These are phyloP conservation scores for Sturnira hondurensis DNA, from an alignment of 2,113 vertebrate genomes.

Conservation along the genomic window DNA sequence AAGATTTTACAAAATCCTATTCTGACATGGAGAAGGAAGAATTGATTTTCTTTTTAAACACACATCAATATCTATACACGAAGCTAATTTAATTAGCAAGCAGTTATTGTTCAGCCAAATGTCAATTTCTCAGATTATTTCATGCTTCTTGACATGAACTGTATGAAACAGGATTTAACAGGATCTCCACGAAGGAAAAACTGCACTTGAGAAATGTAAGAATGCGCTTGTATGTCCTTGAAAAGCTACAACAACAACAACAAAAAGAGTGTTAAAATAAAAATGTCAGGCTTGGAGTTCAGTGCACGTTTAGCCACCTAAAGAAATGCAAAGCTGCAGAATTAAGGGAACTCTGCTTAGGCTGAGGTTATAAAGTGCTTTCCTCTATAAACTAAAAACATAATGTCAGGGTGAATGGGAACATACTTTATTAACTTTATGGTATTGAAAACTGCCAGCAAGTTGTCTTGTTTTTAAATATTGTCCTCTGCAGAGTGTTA, in stretches of 20 bases:
- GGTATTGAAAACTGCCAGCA: conserved; percentile 74
- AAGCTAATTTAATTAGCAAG: conserved; percentile 67
- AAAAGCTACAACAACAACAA: not conserved
- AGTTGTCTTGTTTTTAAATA: conserved; percentile 78
- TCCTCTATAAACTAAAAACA: conserved; percentile 75
- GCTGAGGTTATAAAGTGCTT: conserved; percentile 73
- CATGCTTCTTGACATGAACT: conserved; percentile 2
- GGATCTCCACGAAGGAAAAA: conserved; percentile 24
- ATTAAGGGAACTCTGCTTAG: conserved; percentile 70
- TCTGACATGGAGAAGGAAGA: conserved; percentile 34
- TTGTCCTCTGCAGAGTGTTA: conserved; percentile 79
- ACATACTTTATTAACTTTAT: conserved; percentile 73
- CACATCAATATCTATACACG: not conserved
- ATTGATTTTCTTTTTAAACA: conserved; percentile 72
- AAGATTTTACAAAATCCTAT: not conserved
- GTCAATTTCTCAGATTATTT: conserved; percentile 60
- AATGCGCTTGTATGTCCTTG: conserved; percentile 44
- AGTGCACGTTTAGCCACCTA: conserved; percentile 68
- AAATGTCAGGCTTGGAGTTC: conserved; percentile 61
- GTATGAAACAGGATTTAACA: conserved; percentile 40
- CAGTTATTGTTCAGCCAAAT: conserved; percentile 64
- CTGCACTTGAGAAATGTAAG: conserved; percentile 22
- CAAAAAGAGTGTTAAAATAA: not conserved
- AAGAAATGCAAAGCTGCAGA: conserved; percentile 72
- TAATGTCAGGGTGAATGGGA: conserved; percentile 73